Conservation (phyloP, 2,113 vertebrate species). For the Bufo gargarizans region DNA sequence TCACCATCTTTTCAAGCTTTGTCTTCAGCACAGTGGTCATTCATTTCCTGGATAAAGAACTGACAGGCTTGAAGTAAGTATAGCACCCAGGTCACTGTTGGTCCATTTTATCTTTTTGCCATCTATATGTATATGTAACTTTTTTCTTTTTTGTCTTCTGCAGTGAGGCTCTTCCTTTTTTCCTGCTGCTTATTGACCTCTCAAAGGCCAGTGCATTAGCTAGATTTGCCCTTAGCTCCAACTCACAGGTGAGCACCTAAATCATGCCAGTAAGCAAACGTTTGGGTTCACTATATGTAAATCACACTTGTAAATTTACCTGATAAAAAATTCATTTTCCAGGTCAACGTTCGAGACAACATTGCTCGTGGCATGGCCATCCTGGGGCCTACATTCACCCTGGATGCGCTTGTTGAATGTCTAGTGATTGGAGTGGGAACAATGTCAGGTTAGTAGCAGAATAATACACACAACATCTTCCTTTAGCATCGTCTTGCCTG, state of each 20-base stretch:
- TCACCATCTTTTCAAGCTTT: slow-evolving; percentile 98
- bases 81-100: background rate
- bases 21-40: slow-evolving; percentile 98
- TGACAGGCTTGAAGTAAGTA: slow-evolving; percentile 95
- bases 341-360: slow-evolving; percentile 98
- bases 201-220: slow-evolving; percentile 94
- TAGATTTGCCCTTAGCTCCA: slow-evolving; percentile 94
- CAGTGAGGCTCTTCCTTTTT: slow-evolving; percentile 95
- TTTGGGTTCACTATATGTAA: background rate
- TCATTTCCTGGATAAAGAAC: slow-evolving; percentile 95
- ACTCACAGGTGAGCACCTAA: slow-evolving; percentile 83
- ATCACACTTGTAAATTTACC: background rate
- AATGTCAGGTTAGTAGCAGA: slow-evolving; percentile 85
- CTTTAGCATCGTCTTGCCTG: too few species aligned
- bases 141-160: slow-evolving; percentile 7
- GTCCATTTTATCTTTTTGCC: slow-evolving; percentile 18
- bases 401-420: slow-evolving; percentile 95
- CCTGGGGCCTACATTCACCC: slow-evolving; percentile 91
- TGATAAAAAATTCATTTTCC: slow-evolving; percentile 31
- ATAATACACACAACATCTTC: background rate
- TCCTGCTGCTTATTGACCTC: slow-evolving; percentile 93
- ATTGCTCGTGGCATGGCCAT: slow-evolving; percentile 96
- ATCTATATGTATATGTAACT: background rate
- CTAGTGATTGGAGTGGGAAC: slow-evolving; percentile 95
- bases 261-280: background rate